phyloP scores from a whole-genome alignment of 2,113 vertebrate genomes.

The Xiphophorus couchianus region DNA sequence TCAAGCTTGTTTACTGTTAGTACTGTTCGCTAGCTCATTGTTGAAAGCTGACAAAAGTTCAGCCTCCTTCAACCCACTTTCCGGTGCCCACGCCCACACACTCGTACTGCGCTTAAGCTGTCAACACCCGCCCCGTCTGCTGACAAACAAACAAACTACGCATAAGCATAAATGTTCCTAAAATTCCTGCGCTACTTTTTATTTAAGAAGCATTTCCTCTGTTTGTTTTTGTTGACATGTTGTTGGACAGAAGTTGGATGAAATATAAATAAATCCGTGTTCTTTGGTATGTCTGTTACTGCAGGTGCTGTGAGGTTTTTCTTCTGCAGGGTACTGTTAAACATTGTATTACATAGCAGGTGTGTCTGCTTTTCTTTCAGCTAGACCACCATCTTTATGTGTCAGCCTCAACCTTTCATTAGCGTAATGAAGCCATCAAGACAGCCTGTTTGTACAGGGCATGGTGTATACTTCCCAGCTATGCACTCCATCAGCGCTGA shows the following conservation, averaged over 20 bases:
- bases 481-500: conserved; percentile 71
- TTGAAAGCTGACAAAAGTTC: conserved; percentile 79
- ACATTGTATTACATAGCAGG: conserved; percentile 21
- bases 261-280: not conserved
- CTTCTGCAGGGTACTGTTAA: conserved; percentile 15
- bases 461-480: conserved; percentile 57
- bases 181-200: not conserved
- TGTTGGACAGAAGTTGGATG: not conserved
- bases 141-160: conserved; percentile 46
- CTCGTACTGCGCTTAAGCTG: conserved; percentile 60
- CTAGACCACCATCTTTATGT: conserved; percentile 55
- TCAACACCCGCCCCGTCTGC: conserved; percentile 36
- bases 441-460: conserved; percentile 69
- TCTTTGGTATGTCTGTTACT: not conserved
- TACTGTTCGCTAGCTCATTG: conserved; percentile 82
- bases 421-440: conserved; percentile 74
- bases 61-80: conserved; percentile 71
- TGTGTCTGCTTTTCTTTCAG: conserved; percentile 44
- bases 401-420: conserved; percentile 63
- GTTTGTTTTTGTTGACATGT: not conserved
- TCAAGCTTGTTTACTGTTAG: conserved; percentile 91
- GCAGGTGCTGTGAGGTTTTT: not conserved
- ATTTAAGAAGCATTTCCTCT: conserved; percentile 6
- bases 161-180: not conserved
- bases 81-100: conserved; percentile 71